A percentile compares a stretch with the other conserved stretches of the same genome.
These are phyloP conservation scores for Battus philenor DNA, from an alignment of 1,140 invertebrate species.

Conservation along the genomic window DNA sequence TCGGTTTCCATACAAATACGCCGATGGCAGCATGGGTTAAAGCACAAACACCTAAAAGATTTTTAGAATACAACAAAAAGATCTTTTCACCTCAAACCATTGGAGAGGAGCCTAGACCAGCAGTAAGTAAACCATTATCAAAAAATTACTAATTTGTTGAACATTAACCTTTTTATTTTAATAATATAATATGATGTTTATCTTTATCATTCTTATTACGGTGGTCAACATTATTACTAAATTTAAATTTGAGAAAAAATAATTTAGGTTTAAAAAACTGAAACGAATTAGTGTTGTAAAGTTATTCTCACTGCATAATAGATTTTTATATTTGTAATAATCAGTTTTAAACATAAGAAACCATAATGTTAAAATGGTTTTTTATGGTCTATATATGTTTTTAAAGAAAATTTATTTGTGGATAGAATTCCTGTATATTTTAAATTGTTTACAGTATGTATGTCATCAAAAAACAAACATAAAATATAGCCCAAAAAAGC, in stretches of 20 bases:
- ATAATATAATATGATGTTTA: too few relatives aligned
- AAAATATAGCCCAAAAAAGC: conserved; percentile 93
- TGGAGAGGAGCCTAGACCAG: conserved; percentile 86
- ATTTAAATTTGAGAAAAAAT: too few relatives aligned
- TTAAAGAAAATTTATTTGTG: background rate
- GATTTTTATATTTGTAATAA: too few relatives aligned
- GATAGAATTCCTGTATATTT: background rate
- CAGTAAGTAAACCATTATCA: conserved; percentile 87
- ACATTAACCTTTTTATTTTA: too few relatives aligned
- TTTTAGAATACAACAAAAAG: conserved; percentile 82
- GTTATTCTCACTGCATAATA: too few relatives aligned
- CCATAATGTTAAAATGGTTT: conserved; percentile 6
- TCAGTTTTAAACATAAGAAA: too few relatives aligned
- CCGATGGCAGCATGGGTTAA: conserved; percentile 48
- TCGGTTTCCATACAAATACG: conserved; percentile 39
- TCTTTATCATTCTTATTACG: too few relatives aligned
- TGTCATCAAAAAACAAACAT: conserved; percentile 89
- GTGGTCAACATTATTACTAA: too few relatives aligned
- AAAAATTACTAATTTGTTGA: too few relatives aligned
- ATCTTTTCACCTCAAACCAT: conserved; percentile 86
- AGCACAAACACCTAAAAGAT: conserved; percentile 67
- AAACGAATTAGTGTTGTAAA: too few relatives aligned
- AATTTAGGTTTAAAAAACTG: too few relatives aligned
- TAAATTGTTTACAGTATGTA: conserved; percentile 82
- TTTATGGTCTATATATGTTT: background rate